Evolutionary conservation across 2,888 invertebrate species (phyloP).

Genomic region (Volucella zonaria): DNA sequence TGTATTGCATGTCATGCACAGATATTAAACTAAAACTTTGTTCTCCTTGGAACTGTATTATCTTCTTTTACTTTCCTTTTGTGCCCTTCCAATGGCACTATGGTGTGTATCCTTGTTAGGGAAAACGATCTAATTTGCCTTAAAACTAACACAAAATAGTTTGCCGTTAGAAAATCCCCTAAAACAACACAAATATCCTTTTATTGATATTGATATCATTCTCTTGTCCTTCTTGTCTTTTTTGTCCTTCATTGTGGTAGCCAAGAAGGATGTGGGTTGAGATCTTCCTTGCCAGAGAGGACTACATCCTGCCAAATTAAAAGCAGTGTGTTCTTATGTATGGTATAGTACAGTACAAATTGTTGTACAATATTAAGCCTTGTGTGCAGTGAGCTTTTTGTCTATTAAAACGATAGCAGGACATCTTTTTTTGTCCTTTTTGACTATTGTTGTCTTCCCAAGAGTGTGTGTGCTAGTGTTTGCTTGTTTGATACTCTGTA

Average conservation of each 20-base stretch:
- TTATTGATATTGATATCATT: constrained; percentile 52
- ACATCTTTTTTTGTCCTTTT: constrained; percentile 4
- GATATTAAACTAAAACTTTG: constrained; percentile 32
- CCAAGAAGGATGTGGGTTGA: too few relatives aligned
- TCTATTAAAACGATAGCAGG: constrained; percentile 3
- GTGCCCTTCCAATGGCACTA: neutral
- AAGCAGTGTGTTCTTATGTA: too few relatives aligned
- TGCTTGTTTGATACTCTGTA: too few relatives aligned
- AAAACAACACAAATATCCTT: constrained; percentile 46
- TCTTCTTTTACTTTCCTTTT: neutral
- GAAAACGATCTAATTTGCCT: constrained; percentile 49
- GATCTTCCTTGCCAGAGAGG: neutral
- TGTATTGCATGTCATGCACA: constrained; percentile 24
- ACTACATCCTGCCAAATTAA: too few relatives aligned
- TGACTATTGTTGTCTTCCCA: constrained; percentile 1
- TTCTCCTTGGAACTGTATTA: neutral
- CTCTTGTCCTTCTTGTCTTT: neutral
- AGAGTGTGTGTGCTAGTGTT: too few relatives aligned
- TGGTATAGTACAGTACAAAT: neutral
- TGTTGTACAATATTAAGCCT: neutral
- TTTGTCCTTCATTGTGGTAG: neutral
- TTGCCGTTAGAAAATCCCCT: constrained; percentile 44
- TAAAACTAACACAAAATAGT: constrained; percentile 46
- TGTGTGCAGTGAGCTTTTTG: constrained; percentile 29
- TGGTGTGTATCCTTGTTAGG: constrained; percentile 11